These are phyloP conservation scores for Atlantisia rogersi DNA, from an alignment of 2,113 vertebrate species.

Conservation along the genomic window DNA sequence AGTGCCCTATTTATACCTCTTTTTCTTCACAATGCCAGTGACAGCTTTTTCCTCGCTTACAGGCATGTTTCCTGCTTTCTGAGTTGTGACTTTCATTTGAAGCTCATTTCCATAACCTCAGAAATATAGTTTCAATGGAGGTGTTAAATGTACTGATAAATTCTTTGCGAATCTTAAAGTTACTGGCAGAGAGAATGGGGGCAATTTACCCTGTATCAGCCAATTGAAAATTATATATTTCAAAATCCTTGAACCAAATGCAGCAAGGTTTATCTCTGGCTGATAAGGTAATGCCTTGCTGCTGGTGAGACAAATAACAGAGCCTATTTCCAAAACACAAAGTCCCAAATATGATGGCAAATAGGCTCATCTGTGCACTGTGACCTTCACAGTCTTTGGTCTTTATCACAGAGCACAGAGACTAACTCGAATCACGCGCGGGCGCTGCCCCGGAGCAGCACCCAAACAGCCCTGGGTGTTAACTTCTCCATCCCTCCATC, in stretches of 20 bases:
- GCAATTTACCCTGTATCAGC: background rate
- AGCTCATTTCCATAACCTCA: slow-evolving; percentile 60
- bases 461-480: background rate
- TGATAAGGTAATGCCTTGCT: slow-evolving; percentile 8
- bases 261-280: slow-evolving; percentile 18
- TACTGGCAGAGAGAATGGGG: slow-evolving; percentile 11
- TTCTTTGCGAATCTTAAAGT: slow-evolving; percentile 5
- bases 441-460: background rate
- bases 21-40: slow-evolving; percentile 84
- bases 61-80: slow-evolving; percentile 71
- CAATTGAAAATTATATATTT: slow-evolving; percentile 43
- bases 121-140: slow-evolving; percentile 45
- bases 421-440: accelerated
- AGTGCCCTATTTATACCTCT: slow-evolving; percentile 94
- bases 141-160: slow-evolving; percentile 57
- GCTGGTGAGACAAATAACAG: slow-evolving; percentile 14
- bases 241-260: background rate
- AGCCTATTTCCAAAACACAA: slow-evolving; percentile 7
- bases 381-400: background rate
- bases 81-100: slow-evolving; percentile 71
- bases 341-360: background rate
- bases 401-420: background rate
- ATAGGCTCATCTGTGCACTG: background rate
- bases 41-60: slow-evolving; percentile 91
- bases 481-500: background rate